Base-by-base conservation (phyloP, 2,113 vertebrate species). In the Asarcornis scutulata region DNA sequence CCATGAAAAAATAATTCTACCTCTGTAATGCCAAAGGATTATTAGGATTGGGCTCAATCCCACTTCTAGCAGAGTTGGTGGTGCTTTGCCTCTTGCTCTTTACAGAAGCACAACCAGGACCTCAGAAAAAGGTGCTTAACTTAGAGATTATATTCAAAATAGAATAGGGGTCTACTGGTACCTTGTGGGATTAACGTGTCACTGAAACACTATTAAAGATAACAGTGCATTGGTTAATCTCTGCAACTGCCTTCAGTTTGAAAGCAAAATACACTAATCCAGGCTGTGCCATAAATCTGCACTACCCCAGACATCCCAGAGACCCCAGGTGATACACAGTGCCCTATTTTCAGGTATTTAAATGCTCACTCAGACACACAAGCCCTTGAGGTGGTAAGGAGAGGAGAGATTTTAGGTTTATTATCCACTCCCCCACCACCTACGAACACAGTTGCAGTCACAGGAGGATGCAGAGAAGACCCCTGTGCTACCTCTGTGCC, bases 81-180 rank as follows among this genome's bases (percentile, higher is more conserved):
- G 62, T 40, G 36, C n/a, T 93, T 73, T 89, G 71, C 38, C 40
- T 80, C 72, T 78, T 3, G 0, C 38, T 93, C 32, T 66, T 36
- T 38, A 66, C 31, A 85, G 84, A 66, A 73, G 55, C 50, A 66
- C 1, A 8, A 59, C 17, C 79, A 94, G 55, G 63, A 88, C 0
- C 3, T 77, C 79, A 56, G 42, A 80, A 69, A 36, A 71, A 88
- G n/a, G 72, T 83, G 86, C 71, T 91, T 89, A 90, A 74, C 62
- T 77, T 58, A 81, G 79, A 74, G 66, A 85, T 91, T 71, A 89
- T 87, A 80, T 93, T 72, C 71, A 89, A 75, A 89, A 79, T 44
- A 77, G 72, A 95, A 77, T 23, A 88, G 18, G 34, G 52, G 42
- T 38, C 68, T 77, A 44, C 50, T 88, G 67, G n/a, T 85, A 66